These are phyloP conservation scores for Chymomyza fuscimana DNA, from an alignment of 2,888 invertebrate species.

Conservation along the genomic window DNA sequence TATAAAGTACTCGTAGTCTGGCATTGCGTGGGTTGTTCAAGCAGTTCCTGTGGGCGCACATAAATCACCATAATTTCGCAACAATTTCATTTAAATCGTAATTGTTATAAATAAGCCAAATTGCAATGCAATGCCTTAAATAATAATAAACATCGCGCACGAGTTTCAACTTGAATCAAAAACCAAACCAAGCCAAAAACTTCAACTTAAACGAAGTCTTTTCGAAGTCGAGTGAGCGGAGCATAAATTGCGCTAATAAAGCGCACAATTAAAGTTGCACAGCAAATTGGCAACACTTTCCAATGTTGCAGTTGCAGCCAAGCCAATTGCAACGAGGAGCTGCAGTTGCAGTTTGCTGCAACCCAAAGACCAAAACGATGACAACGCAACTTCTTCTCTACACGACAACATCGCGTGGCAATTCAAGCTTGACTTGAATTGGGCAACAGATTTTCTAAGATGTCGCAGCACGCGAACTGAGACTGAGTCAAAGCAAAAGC, in stretches of 20 bases:
- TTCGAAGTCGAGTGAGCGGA: slow-evolving; percentile 44
- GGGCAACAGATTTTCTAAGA: background rate
- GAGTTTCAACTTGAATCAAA: background rate
- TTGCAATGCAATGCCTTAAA: slow-evolving; percentile 48
- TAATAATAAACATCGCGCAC: slow-evolving; percentile 52
- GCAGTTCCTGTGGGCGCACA: slow-evolving; percentile 32
- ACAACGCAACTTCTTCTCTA: background rate
- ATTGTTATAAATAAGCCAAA: slow-evolving; percentile 61
- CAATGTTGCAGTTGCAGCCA: slow-evolving; percentile 23
- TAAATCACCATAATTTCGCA: slow-evolving; percentile 59
- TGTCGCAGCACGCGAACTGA: background rate
- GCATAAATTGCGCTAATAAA: slow-evolving; percentile 71
- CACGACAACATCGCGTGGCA: background rate
- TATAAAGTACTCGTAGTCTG: slow-evolving; percentile 25
- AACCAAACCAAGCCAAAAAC: slow-evolving; percentile 8
- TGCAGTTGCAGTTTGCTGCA: slow-evolving; percentile 1
- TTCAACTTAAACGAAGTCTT: slow-evolving; percentile 21
- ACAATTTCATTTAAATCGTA: slow-evolving; percentile 66
- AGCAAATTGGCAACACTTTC: slow-evolving; percentile 73
- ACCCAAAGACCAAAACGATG: background rate
- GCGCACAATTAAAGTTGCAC: slow-evolving; percentile 67
- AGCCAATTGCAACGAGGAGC: slow-evolving; percentile 45
- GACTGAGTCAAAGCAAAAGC: background rate
- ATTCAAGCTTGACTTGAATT: background rate
- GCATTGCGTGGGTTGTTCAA: slow-evolving; percentile 54